Percentiles rank a stretch among this genome's conserved stretches.
These are phyloP conservation scores for Telmatherina bonti DNA, from an alignment of 2,797 vertebrate genomes.

Conservation along the genomic window DNA sequence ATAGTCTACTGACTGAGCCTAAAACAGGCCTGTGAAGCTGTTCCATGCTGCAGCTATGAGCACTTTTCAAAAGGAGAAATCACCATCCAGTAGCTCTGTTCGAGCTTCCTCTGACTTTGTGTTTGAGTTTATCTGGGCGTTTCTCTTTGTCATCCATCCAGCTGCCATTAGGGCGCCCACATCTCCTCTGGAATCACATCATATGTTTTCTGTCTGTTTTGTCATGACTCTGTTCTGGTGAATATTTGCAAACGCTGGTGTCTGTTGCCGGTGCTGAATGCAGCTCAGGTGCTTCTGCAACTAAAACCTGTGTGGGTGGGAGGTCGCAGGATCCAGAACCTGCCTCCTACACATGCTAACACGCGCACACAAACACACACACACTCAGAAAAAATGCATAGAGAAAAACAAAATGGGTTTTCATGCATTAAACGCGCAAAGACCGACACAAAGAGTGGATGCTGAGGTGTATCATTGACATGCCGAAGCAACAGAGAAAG, in stretches of 20 bases:
- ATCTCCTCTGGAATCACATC: conserved; percentile 39
- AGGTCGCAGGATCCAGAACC: conserved; percentile 65
- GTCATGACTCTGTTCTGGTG: conserved; percentile 36
- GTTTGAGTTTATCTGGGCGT: conserved; percentile 26
- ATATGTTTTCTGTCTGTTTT: conserved; percentile 27
- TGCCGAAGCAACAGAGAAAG: conserved; percentile 37
- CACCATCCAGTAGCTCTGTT: conserved; percentile 24
- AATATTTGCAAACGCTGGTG: conserved; percentile 68
- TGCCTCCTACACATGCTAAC: conserved; percentile 61
- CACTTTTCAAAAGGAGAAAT: conserved; percentile 25
- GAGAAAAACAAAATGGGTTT: conserved; percentile 17
- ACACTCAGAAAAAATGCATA: not conserved
- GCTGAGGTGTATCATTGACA: conserved; percentile 48
- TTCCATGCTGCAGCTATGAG: conserved; percentile 49
- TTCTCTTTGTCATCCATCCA: conserved; percentile 25
- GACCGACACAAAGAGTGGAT: conserved; percentile 4
- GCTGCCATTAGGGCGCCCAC: conserved; percentile 38
- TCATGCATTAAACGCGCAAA: conserved; percentile 9
- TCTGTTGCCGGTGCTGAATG: conserved; percentile 55
- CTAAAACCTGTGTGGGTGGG: conserved; percentile 66
- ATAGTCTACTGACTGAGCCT: conserved; percentile 51
- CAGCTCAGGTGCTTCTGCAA: conserved; percentile 73
- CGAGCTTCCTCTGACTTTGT: conserved; percentile 43
- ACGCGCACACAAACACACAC: conserved; percentile 21
- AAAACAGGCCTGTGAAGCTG: conserved; percentile 49